Evolutionary conservation across 2,888 invertebrate genomes (phyloP), one percentile per base, ranked within the genome.

Genomic region (Dasysyrphus albostriatus): DNA sequence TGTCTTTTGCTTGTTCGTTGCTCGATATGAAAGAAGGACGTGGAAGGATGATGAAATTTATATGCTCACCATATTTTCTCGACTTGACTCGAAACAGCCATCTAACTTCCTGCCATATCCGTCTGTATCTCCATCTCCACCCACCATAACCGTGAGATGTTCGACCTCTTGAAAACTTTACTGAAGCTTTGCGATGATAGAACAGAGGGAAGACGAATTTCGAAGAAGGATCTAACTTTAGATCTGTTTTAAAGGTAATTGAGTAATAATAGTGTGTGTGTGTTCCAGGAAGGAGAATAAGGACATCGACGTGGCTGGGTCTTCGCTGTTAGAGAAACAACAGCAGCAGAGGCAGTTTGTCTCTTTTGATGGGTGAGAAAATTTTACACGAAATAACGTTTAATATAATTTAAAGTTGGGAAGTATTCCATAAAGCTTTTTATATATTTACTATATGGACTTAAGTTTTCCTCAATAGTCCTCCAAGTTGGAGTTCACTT

Each of bases 201-300:
- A 65, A 74, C 42, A 16, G 24, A 1, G 14, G 8, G 16, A 16
- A 24, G 54, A 6, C 54, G 19, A 72, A 82, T 74, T n/a, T 12
- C 37, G 16, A 78, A 47, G 65, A 70, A 78, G 87, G 83, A 87
- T 87, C 78, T 73, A 88, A 88, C 83, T 88, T 83, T 83, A 79
- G 88, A 83, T 88, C 88, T 88, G 83, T 79, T 88, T 88, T 83
- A 59, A 79, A 88, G 88, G 88, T 88, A 88, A 88, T 88, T 88
- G 88, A 88, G 88, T 88, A 88, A 88, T 88, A 88, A 88, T 88
- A 82, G 78, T 72, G 75, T 67, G 75, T 49, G 74, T 47, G 9
- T 24, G 39, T 24, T 72, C 61, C 49, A 29, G 16, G 65, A 54
- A 44, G 51, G 65, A 42, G 51, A 19, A 19, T 49, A 51, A 59